phyloP scores from a whole-genome alignment of 2,797 vertebrate genomes.

The Hydrophis major region DNA sequence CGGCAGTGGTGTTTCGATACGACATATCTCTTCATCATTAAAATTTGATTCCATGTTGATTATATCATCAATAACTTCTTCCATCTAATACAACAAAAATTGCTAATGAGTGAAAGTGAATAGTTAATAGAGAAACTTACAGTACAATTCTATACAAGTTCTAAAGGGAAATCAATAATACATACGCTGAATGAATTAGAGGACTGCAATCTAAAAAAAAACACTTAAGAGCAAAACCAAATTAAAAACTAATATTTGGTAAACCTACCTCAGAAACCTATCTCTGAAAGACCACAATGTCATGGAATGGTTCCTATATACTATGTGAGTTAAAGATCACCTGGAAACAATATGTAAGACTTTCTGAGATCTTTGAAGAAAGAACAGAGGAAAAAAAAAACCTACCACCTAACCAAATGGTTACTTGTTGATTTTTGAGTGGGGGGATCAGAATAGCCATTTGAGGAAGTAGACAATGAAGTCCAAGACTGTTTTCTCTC shows the following conservation, averaged over 20 bases:
- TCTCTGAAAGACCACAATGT: background rate
- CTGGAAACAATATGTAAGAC: background rate
- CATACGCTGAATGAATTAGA: background rate
- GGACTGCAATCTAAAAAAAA: background rate
- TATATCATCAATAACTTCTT: slow-evolving; percentile 93
- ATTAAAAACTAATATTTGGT: background rate
- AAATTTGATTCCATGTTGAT: slow-evolving; percentile 90
- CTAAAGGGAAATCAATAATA: background rate
- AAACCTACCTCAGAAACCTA: background rate
- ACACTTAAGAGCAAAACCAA: background rate
- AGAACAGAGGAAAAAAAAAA: background rate
- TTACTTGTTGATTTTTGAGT: background rate
- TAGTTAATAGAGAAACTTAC: slow-evolving; percentile 4
- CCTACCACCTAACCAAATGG: background rate
- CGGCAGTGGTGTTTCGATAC: slow-evolving; percentile 83
- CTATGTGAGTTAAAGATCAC: background rate
- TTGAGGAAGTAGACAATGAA: background rate
- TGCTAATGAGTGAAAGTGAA: slow-evolving; percentile 32
- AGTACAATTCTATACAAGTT: background rate
- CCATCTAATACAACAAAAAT: slow-evolving; percentile 80
- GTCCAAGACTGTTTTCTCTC: background rate
- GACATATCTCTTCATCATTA: slow-evolving; percentile 88
- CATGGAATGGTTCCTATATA: background rate
- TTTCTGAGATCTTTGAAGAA: background rate
- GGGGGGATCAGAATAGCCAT: background rate